Percentiles rank a stretch among this genome's conserved stretches.
Conservation (phyloP, 2,888 invertebrate genomes). For the Drepana falcataria region DNA sequence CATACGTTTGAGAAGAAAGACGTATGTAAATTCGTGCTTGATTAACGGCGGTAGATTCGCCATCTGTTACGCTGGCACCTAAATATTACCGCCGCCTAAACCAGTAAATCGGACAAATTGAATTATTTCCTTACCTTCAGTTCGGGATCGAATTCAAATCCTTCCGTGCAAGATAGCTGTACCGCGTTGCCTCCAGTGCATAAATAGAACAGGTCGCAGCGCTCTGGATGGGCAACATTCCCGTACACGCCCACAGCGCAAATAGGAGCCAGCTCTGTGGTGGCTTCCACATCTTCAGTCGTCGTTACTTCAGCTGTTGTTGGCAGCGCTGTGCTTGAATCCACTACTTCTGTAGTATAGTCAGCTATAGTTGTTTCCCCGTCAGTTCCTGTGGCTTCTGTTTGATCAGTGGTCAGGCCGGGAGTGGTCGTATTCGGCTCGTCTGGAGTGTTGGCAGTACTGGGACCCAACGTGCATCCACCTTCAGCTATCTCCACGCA, state of each 20-base stretch:
- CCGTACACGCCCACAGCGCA: not conserved
- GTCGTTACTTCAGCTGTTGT: not conserved
- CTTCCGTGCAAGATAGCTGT: constrained; percentile 19
- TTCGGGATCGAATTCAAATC: constrained; percentile 25
- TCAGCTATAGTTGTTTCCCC: constrained; percentile 12
- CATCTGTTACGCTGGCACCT: too few species aligned
- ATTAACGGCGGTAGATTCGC: too few species aligned
- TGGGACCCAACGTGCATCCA: constrained; percentile 18
- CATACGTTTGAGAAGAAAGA: too few species aligned
- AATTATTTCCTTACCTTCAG: constrained; percentile 15
- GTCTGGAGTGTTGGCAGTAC: not conserved
- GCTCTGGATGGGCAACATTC: constrained; percentile 5
- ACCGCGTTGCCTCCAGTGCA: constrained; percentile 18
- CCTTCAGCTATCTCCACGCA: constrained; percentile 19
- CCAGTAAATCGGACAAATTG: too few species aligned
- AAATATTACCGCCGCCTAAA: too few species aligned
- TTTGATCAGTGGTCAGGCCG: constrained; percentile 2
- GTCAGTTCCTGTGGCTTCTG: constrained; percentile 2
- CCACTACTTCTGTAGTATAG: constrained; percentile 7
- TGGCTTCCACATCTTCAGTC: not conserved
- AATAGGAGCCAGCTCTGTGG: not conserved
- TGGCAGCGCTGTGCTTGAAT: constrained; percentile 4
- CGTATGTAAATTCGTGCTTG: too few species aligned
- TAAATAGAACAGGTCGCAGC: constrained; percentile 18
- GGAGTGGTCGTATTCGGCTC: not conserved